A percentile compares a stretch with the other conserved stretches of the same genome.
phyloP scores from a whole-genome alignment of 2,888 invertebrate genomes.

The Bursaphelenchus okinawaensis region DNA sequence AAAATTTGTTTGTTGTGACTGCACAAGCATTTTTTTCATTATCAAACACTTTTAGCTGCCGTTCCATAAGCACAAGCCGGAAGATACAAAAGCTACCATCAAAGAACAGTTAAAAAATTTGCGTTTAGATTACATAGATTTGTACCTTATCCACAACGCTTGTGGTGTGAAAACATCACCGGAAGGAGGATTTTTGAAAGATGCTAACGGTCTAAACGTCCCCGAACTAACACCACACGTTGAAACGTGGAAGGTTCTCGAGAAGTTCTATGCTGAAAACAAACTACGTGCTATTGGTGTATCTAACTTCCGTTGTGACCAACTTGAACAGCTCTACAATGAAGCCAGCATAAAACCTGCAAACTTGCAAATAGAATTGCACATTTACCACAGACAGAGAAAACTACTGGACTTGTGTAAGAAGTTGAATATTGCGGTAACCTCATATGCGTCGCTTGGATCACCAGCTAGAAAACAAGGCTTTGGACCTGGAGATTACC shows the following conservation, averaged over 20 bases:
- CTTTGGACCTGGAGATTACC: constrained; percentile 32
- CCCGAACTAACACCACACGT: constrained; percentile 27
- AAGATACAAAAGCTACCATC: constrained; percentile 28
- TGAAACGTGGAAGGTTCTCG: constrained; percentile 46
- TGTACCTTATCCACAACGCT: constrained; percentile 45
- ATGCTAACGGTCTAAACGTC: constrained; percentile 12
- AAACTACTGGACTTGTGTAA: constrained; percentile 66
- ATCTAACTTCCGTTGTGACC: constrained; percentile 48
- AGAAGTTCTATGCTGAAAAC: constrained; percentile 36
- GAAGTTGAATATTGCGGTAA: constrained; percentile 64
- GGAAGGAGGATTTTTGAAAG: constrained; percentile 11
- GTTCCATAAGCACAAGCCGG: constrained; percentile 11
- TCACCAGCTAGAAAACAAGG: constrained; percentile 28
- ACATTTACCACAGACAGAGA: constrained; percentile 72
- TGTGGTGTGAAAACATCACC: constrained; percentile 24
- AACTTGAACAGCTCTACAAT: constrained; percentile 47
- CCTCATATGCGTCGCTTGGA: constrained; percentile 41
- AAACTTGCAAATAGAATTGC: constrained; percentile 68
- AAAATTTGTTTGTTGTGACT: no score
- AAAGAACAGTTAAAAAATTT: constrained; percentile 34
- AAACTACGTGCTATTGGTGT: constrained; percentile 43
- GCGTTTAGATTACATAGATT: constrained; percentile 38
- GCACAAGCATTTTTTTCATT: no score
- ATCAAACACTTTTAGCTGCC: constrained; percentile 21
- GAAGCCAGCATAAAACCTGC: constrained; percentile 46